Evolutionary conservation across 2,797 vertebrate species (phyloP).

Genomic region (Amazona finschi): DNA sequence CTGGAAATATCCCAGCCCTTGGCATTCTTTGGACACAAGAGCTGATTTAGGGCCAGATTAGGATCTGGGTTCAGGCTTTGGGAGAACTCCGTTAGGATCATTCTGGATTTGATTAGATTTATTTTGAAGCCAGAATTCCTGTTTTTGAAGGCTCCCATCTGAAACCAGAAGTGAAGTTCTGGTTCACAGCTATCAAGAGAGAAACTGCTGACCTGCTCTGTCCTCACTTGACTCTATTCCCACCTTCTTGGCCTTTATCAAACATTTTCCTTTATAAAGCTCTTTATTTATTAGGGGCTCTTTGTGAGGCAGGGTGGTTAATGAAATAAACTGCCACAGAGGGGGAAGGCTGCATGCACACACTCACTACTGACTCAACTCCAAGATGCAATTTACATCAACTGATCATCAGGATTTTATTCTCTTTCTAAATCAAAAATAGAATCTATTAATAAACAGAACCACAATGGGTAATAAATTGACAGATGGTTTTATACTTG

Average conservation of each 20-base stretch:
- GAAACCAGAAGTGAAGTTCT: background rate
- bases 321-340: background rate
- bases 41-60: background rate
- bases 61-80: constrained; percentile 6
- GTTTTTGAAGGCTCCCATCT: background rate
- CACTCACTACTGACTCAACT: constrained; percentile 2
- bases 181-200: background rate
- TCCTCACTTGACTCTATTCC: background rate
- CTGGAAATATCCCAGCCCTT: background rate
- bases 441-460: constrained; percentile 54
- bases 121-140: constrained; percentile 13
- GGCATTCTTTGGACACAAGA: background rate
- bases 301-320: background rate
- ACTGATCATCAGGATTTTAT: constrained; percentile 13
- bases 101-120: constrained; percentile 44
- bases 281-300: background rate
- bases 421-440: constrained; percentile 15
- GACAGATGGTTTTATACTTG: constrained; percentile 48
- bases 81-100: background rate
- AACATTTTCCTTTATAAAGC: background rate
- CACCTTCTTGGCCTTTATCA: background rate
- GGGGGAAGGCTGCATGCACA: background rate
- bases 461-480: constrained; percentile 36
- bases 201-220: background rate
- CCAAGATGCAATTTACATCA: constrained; percentile 22